Percentiles rank a stretch among this genome's conserved stretches.
phyloP scores from a whole-genome alignment of 2,797 vertebrate species.

The Rhincodon typus region DNA sequence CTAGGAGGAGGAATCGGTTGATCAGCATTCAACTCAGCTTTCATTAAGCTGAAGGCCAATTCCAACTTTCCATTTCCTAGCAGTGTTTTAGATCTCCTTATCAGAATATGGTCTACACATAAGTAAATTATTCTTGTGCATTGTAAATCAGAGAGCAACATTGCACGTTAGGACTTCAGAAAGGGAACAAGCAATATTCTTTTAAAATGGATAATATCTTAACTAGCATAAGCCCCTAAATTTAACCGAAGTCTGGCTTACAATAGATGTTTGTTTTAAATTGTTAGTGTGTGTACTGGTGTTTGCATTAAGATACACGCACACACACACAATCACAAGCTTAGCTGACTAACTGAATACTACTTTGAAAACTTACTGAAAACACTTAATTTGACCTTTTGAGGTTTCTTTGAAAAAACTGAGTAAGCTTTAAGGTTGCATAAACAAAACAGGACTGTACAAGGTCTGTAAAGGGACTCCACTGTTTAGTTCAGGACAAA shows the following conservation, averaged over 20 bases:
- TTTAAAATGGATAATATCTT: background rate
- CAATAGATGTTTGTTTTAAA: background rate
- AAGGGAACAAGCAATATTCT: background rate
- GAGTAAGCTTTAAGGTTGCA: background rate
- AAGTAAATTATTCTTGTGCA: background rate
- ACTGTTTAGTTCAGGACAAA: background rate
- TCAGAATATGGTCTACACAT: background rate
- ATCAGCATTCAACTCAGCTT: conserved; percentile 19
- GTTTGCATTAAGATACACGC: no score
- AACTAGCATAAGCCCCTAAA: background rate
- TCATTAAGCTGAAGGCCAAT: background rate
- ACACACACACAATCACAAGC: background rate
- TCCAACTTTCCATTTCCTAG: background rate
- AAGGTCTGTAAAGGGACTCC: background rate
- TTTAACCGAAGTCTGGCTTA: background rate
- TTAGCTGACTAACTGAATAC: background rate
- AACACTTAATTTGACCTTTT: background rate
- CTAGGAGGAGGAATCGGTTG: background rate
- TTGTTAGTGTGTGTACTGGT: no score
- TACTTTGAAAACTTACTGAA: no score
- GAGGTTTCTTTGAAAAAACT: background rate
- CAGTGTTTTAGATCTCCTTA: background rate
- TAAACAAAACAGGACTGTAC: background rate
- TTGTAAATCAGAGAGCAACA: background rate
- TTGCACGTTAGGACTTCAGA: background rate